phyloP scores from a whole-genome alignment of 1,140 invertebrate species.

The Drosophila repleta region DNA sequence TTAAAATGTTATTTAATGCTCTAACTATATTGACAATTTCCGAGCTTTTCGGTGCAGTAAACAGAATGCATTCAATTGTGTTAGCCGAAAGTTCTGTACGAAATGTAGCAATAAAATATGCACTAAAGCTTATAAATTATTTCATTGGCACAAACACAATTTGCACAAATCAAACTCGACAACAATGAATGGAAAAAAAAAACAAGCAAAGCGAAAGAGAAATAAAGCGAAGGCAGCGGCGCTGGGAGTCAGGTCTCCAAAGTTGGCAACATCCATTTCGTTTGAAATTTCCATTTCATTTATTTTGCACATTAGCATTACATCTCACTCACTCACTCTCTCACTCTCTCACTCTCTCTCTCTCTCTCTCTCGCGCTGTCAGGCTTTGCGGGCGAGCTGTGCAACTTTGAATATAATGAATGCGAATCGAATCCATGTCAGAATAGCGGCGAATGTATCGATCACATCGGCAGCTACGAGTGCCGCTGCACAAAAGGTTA shows the following conservation, averaged over 20 bases:
- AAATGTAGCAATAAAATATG: constrained; percentile 41
- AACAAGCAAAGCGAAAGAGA: constrained; percentile 12
- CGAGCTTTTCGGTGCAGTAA: too few relatives aligned
- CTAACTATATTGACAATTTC: too few relatives aligned
- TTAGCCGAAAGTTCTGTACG: too few relatives aligned
- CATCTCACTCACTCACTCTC: constrained; percentile 9
- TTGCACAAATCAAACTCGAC: constrained; percentile 73
- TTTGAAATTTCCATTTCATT: constrained; percentile 80
- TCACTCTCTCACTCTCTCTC: background rate
- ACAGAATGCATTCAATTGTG: too few relatives aligned
- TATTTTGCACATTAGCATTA: constrained; percentile 78
- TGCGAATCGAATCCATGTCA: constrained; percentile 95
- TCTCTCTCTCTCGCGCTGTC: constrained; percentile 8
- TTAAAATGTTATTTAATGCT: too few relatives aligned
- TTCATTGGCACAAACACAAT: constrained; percentile 76
- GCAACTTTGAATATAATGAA: constrained; percentile 92
- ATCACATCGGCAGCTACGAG: constrained; percentile 90
- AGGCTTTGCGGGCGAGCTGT: constrained; percentile 90
- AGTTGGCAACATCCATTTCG: constrained; percentile 28
- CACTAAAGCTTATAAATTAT: constrained; percentile 72
- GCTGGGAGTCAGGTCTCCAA: constrained; percentile 5
- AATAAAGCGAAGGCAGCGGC: background rate
- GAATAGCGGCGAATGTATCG: constrained; percentile 92
- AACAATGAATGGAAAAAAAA: constrained; percentile 53
- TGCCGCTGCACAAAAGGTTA: constrained; percentile 92